Evolutionary conservation across 2,113 vertebrate species (phyloP).

Genomic region (Sturnus vulgaris): DNA sequence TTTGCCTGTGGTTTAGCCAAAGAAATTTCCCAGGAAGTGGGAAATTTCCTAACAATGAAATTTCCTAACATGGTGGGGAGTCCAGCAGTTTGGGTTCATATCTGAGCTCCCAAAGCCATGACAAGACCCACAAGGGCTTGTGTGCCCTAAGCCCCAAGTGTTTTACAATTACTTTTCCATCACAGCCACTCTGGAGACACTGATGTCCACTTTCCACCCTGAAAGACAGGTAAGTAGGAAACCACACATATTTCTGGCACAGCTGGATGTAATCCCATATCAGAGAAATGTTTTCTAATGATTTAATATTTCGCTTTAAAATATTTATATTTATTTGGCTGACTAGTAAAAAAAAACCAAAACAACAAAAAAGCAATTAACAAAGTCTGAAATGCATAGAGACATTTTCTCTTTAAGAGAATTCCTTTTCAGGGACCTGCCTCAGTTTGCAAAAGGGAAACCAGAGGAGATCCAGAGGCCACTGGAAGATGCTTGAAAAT

Average conservation of each 20-base stretch:
- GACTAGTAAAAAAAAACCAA: not conserved
- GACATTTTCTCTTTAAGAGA: not conserved
- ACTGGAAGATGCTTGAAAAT: not conserved
- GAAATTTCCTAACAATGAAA: not conserved
- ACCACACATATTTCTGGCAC: not conserved
- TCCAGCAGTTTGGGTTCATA: not conserved
- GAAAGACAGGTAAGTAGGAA: not conserved
- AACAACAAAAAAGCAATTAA: not conserved
- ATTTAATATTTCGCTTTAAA: not conserved
- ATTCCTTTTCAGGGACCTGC: not conserved
- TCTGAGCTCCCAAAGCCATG: not conserved
- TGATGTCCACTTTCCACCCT: not conserved
- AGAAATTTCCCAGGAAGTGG: not conserved
- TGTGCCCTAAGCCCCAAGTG: not conserved
- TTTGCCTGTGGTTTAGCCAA: not conserved
- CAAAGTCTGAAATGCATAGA: not conserved
- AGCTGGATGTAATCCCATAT: not conserved
- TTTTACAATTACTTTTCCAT: not conserved
- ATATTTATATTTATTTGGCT: not conserved
- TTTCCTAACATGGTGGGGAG: not conserved
- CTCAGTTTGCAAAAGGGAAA: not conserved
- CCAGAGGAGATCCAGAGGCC: not conserved
- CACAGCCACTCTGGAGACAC: not conserved
- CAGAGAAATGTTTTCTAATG: not conserved
- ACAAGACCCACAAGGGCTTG: not conserved